A percentile compares a stretch with the other conserved stretches of the same genome.
Conservation (phyloP, 2,888 invertebrate genomes). For the Masnerella sp. region DNA sequence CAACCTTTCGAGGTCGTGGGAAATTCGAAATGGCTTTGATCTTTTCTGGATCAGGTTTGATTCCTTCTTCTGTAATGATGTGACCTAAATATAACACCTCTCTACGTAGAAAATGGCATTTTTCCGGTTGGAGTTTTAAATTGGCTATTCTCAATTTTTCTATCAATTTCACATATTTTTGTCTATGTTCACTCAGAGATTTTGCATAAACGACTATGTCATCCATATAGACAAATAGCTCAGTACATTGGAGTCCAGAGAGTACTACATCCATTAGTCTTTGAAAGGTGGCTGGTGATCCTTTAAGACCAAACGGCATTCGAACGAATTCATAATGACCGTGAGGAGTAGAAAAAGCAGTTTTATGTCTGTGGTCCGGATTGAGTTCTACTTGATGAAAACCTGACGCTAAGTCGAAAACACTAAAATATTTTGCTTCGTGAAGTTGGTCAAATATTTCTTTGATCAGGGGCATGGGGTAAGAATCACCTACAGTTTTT, state of each 20-base stretch:
- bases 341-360: neutral
- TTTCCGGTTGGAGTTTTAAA: slow-evolving; percentile 1
- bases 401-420: too few species aligned
- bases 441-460: too few species aligned
- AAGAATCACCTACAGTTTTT: too few species aligned
- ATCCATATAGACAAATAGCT: neutral
- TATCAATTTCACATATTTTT: neutral
- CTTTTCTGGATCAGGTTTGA: slow-evolving; percentile 4
- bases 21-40: neutral
- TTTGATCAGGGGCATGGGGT: too few species aligned
- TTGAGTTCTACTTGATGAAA: too few species aligned
- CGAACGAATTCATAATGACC: neutral
- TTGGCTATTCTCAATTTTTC: neutral
- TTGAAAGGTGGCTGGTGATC: neutral
- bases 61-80: neutral
- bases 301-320: neutral
- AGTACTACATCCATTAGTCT: neutral
- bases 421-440: too few species aligned
- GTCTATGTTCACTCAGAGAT: neutral
- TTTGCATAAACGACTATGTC: neutral
- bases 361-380: neutral
- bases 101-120: neutral
- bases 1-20: neutral
- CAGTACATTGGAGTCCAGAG: neutral
- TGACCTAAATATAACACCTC: slow-evolving; percentile 1